These are phyloP conservation scores for Hybos culiciformis DNA, from an alignment of 2,888 invertebrate genomes.

Conservation along the genomic window DNA sequence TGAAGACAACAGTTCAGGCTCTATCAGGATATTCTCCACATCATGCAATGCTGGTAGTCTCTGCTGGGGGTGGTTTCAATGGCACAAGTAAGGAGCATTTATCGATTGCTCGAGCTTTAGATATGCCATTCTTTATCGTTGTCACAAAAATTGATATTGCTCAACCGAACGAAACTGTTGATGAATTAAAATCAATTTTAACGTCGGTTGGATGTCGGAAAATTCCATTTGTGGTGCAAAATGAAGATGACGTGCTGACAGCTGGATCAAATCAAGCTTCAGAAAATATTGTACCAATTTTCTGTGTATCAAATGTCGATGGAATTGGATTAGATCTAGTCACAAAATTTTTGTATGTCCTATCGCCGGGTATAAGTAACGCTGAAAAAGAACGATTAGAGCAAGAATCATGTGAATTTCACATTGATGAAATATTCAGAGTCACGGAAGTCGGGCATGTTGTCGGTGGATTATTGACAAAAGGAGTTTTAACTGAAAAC, in stretches of 20 bases:
- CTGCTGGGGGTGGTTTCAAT: conserved; percentile 65
- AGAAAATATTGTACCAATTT: conserved; percentile 59
- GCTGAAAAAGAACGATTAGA: conserved; percentile 56
- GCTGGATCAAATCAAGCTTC: conserved; percentile 51
- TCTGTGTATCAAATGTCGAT: conserved; percentile 81
- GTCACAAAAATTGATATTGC: conserved; percentile 87
- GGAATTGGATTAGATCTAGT: conserved; percentile 73
- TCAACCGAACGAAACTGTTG: conserved; percentile 39
- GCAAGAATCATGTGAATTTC: conserved; percentile 67
- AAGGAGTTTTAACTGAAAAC: conserved; percentile 79
- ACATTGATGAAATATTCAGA: conserved; percentile 88
- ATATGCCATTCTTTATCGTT: conserved; percentile 84
- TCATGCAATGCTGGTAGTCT: conserved; percentile 76
- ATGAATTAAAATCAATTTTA: conserved; percentile 46
- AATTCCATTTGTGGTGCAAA: conserved; percentile 50
- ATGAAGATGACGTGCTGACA: conserved; percentile 59
- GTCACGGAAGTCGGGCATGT: conserved; percentile 73
- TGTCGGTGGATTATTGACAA: conserved; percentile 69
- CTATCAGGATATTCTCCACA: conserved; percentile 88
- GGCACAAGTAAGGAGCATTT: conserved; percentile 85
- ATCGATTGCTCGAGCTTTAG: conserved; percentile 63
- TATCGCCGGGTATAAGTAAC: conserved; percentile 51
- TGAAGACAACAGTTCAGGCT: conserved; percentile 89
- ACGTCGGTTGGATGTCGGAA: conserved; percentile 51
- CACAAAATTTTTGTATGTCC: conserved; percentile 72